A percentile compares a stretch with the other conserved stretches of the same genome.
Evolutionary conservation across 2,797 vertebrate species (phyloP).

Genomic region (Dipus sagitta): DNA sequence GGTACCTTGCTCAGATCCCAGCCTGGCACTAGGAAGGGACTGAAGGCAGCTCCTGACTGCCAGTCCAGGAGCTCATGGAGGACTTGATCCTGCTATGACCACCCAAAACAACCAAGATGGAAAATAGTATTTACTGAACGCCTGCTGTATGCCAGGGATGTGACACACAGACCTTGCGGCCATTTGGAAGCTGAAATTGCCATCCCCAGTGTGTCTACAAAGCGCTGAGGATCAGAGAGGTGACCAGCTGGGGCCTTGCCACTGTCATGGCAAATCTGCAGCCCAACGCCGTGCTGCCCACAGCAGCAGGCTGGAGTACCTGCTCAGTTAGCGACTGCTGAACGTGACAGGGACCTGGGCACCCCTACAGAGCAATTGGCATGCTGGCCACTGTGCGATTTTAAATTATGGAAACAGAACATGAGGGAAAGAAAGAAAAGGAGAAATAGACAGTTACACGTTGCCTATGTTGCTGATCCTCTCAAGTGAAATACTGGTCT

Average conservation of each 20-base stretch:
- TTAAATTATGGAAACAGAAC: constrained; percentile 31
- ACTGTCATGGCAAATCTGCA: accelerated
- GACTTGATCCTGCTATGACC: neutral
- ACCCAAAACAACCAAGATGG: neutral
- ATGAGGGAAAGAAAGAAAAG: neutral
- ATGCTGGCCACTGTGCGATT: neutral
- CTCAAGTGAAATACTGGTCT: constrained; percentile 61
- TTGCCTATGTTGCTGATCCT: neutral
- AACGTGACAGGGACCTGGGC: neutral
- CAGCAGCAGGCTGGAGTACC: neutral
- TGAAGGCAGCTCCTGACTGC: neutral
- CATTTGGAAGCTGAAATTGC: neutral
- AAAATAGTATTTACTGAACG: neutral
- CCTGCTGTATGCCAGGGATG: neutral
- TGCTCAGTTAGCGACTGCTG: constrained; percentile 41
- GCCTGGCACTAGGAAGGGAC: too few species aligned
- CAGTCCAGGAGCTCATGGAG: accelerated
- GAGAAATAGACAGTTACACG: constrained; percentile 18
- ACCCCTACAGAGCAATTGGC: neutral
- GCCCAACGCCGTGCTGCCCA: accelerated
- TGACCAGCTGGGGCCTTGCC: neutral
- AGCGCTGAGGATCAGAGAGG: neutral
- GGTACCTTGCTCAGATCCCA: neutral
- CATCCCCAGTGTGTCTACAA: accelerated
- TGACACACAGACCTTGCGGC: neutral